Evolutionary conservation across 2,888 invertebrate species (phyloP), one percentile per base, ranked within the genome.

Genomic region (Lagria hirta): DNA sequence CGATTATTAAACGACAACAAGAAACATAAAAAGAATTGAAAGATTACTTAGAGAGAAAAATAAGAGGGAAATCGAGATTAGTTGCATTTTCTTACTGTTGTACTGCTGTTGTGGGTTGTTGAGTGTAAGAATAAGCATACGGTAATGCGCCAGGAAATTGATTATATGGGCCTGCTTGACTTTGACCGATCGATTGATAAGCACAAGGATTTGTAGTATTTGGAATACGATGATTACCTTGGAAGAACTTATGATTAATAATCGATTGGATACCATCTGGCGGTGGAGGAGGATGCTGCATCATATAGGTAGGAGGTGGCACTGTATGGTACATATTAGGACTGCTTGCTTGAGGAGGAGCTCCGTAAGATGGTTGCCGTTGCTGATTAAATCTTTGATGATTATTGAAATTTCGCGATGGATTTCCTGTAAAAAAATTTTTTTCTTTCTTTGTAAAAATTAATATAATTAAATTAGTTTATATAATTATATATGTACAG

Each of bases 231-330:
- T n/a, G n/a, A 51, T 79, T 80, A 8, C 82, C 80, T 58, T 85
- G 85, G 75, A 85, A 86, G 76, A 82, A 86, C 68, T 86, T 86
- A 69, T 82, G 84, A 64, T 82, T 82, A 72, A 78, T 73, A 54
- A 79, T 68, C 24, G 74, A 75, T 55, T 78, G 77, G 49, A 78
- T 75, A 26, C 74, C 74, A 34, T 76, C 75, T 5, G 16, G 8
- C 4, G 32, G 32, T 69, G 48, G 49, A 61, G 52, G 37, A 1
- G 59, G 51, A 4, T 55, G 49, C 41, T 73, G 72, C 71, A 76
- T 75, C 66, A 76, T 74, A 49, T 74, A 75, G 6, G 75, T 72
- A 57, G 73, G 63, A 8, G 64, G 59, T 15, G 61, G 60, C 15
- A 56, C 35, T 5, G 49, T 43, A 36, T 59, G 59, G 49, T 68